Base-by-base conservation (phyloP, 2,113 vertebrate species). In the Oceanites oceanicus region DNA sequence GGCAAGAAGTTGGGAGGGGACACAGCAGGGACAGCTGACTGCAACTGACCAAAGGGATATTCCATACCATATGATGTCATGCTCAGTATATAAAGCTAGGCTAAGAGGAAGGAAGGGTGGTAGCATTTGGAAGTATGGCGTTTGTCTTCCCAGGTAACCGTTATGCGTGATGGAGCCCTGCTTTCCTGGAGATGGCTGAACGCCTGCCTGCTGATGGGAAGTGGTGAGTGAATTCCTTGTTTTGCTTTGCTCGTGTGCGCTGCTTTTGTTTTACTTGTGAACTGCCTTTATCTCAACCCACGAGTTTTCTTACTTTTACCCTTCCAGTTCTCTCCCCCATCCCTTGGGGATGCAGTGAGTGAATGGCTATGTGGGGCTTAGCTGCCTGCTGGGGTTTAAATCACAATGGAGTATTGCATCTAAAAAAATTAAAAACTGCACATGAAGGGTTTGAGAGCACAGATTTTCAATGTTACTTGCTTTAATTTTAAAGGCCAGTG, bases 81-180 rank as follows among this genome's bases (percentile, higher is more conserved):
- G 45, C 45, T 45, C 45, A 45, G 45, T 19, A 45, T 44, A 45
- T 45, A 45, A 45, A 45, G 17, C 45, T 45, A 18, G 45, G 45
- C 17, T 19, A 45, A 45, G 45, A 45, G 8, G 45, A 50, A 58
- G 21, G 14, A 82, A 83, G 4, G 0, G 5, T 1, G 22, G 6
- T 3, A 10, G n/a, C 0, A 1, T 55, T 65, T 9, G 2, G 38
- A 44, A 14, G 3, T 12, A n/a, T 19, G 29, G 10, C 1, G 2
- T 36, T 56, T 59, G 3, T 71, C 36, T 80, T 71, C 16, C 34
- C 12, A 78, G 67, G n/a, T 15, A 9, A 34, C 10, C 6, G 4
- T 20, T n/a, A 10, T 3, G 4, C 4, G 4, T 6, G 9, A 38
- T 19, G 7, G 21, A 56, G 7, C 18, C 21, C 19, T n/a, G 11